Evolutionary conservation across 2,113 vertebrate species (phyloP), one percentile per base, ranked within the genome.

Genomic region (Ploceus nigricollis): DNA sequence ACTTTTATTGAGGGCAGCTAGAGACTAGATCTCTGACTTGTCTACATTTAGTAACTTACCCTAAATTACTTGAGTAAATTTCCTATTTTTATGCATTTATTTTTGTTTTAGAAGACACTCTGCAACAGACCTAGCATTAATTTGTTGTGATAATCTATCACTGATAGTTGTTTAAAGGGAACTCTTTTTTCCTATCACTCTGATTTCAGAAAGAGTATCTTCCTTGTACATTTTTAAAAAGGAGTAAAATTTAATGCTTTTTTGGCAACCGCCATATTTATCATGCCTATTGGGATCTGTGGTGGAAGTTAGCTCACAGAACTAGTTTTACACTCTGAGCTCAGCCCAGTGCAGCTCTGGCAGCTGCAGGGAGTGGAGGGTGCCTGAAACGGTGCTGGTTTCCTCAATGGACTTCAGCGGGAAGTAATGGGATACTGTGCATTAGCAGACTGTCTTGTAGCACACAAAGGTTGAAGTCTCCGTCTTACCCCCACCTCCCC

Each of bases 221-320:
- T 77, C 48, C 50, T 13, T 13, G 65, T 6, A 56, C n/a, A 54
- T 77, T 92, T 89, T 86, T 22, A 3, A 44, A 73, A 90, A 58
- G 37, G 45, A 89, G 1, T 56, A 57, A 69, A n/a, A 75, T 60
- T 92, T 93, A 91, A 42, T 86, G 72, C 58, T 40, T n/a, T 54
- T 88, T 84, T 75, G 37, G 69, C 90, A 97, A 92, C 89, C 77
- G 68, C 81, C 95, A 95, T 96, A 50, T 97, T 96, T 82, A 64
- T 61, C 75, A 69, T 56, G 94, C 69, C 89, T 81, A 6, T 76
- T 70, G 87, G 81, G 57, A 81, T 84, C 66, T 31, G 80, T 19
- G 15, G 20, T 91, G 58, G 56, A 89, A 89, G 81, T 94, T 86
- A 31, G 45, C 71, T 87, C 54, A 48, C 64, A 95, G 72, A 78